A percentile compares a stretch with the other conserved stretches of the same genome.
Conservation (phyloP, 2,888 invertebrate genomes). For the Plebejus argus region DNA sequence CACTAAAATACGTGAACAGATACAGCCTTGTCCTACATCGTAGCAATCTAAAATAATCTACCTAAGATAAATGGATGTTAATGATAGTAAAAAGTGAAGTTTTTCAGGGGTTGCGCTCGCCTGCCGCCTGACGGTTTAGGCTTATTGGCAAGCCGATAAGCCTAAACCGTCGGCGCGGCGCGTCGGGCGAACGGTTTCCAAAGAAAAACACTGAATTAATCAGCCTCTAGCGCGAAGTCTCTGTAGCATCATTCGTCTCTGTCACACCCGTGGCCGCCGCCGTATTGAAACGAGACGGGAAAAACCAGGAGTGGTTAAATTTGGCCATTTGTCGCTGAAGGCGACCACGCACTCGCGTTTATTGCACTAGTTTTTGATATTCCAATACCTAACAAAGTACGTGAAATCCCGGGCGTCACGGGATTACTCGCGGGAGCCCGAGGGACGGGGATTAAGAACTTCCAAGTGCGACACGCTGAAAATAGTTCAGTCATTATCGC, state of each 20-base stretch:
- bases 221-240: constrained; percentile 67
- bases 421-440: neutral
- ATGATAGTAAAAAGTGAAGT: constrained; percentile 28
- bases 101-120: constrained; percentile 22
- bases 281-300: constrained; percentile 59
- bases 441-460: constrained; percentile 26
- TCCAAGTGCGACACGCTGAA: neutral
- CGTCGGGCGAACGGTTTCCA: constrained; percentile 64
- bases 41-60: neutral
- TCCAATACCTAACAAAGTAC: neutral
- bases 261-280: constrained; percentile 56
- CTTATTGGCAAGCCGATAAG: constrained; percentile 51
- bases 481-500: constrained; percentile 4
- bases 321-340: constrained; percentile 58
- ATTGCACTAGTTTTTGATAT: constrained; percentile 37
- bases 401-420: neutral
- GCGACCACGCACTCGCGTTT: constrained; percentile 59
- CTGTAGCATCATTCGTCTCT: constrained; percentile 64
- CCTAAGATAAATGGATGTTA: constrained; percentile 25
- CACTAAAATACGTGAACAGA: neutral
- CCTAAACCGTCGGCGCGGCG: constrained; percentile 65
- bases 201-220: constrained; percentile 77
- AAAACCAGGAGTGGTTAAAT: constrained; percentile 70
- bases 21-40: neutral
- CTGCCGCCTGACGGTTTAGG: no score